Conservation (phyloP, 1,140 invertebrate species). For the Pogonomyrmex barbatus region DNA sequence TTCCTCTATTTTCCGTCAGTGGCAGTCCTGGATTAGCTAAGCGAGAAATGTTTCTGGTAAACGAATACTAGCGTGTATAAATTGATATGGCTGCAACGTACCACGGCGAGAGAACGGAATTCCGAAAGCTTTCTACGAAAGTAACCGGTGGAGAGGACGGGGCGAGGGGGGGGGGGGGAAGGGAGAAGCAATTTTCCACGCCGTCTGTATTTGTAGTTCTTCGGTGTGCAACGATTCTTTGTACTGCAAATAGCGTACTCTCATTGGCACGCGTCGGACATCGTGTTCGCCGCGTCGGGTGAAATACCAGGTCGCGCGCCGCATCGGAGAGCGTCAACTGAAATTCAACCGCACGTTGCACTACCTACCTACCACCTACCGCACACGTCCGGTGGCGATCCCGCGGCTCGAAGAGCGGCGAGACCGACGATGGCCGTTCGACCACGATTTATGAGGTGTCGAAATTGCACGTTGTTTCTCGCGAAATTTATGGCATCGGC, state of each 20-base stretch:
- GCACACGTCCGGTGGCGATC: conserved; percentile 17
- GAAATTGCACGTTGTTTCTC: conserved; percentile 78
- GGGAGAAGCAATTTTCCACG: conserved; percentile 36
- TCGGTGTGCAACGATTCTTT: conserved; percentile 40
- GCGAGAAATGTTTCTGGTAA: conserved; percentile 44
- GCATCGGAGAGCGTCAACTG: conserved; percentile 34
- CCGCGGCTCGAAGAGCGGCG: conserved; percentile 32
- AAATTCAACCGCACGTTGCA: conserved; percentile 48
- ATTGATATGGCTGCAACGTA: conserved; percentile 48
- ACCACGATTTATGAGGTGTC: conserved; percentile 78
- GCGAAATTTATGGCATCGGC: conserved; percentile 70
- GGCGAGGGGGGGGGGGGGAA: too few relatives aligned
- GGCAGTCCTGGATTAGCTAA: conserved; percentile 37
- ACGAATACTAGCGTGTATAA: conserved; percentile 53
- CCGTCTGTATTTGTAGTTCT: conserved; percentile 47
- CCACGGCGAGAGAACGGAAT: conserved; percentile 39
- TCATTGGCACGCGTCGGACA: conserved; percentile 55
- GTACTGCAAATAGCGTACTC: conserved; percentile 35
- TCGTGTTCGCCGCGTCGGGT: conserved; percentile 31
- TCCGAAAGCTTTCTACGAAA: conserved; percentile 55
- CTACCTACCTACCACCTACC: background rate
- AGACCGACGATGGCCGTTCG: conserved; percentile 27
- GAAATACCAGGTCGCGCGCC: conserved; percentile 12
- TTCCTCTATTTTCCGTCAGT: background rate
- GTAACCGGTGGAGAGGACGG: background rate